Percentiles rank a stretch among this genome's conserved stretches.
These are phyloP conservation scores for Alectoris magna DNA, from an alignment of 2,797 vertebrate genomes.

Conservation along the genomic window DNA sequence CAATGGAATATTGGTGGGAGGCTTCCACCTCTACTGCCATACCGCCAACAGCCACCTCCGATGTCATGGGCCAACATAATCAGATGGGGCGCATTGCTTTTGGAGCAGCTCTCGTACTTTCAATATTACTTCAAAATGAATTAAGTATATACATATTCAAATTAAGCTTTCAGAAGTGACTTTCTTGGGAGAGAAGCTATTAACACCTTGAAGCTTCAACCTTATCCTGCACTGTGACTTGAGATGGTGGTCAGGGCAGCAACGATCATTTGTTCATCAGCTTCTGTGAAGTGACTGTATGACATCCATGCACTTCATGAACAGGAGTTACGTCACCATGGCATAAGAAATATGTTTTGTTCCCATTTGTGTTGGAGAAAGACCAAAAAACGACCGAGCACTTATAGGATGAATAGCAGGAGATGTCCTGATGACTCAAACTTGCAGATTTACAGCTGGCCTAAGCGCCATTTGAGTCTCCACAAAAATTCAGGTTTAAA, in stretches of 20 bases:
- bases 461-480: background rate
- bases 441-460: background rate
- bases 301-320: background rate
- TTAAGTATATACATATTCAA: fast-evolving
- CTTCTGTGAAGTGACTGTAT: background rate
- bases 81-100: too few relatives aligned
- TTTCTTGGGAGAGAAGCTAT: background rate
- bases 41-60: too few relatives aligned
- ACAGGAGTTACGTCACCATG: background rate
- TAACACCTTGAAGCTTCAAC: background rate
- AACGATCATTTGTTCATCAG: background rate
- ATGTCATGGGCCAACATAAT: too few relatives aligned
- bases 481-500: background rate
- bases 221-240: background rate
- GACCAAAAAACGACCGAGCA: background rate
- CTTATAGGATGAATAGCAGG: background rate
- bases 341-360: background rate
- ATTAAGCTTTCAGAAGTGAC: background rate
- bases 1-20: too few relatives aligned
- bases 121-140: background rate
- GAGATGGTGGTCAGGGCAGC: background rate
- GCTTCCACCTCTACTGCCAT: too few relatives aligned
- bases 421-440: background rate
- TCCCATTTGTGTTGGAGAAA: background rate
- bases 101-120: background rate